Evolutionary conservation across 2,888 invertebrate genomes (phyloP).

Genomic region (Nowickia ferox): DNA sequence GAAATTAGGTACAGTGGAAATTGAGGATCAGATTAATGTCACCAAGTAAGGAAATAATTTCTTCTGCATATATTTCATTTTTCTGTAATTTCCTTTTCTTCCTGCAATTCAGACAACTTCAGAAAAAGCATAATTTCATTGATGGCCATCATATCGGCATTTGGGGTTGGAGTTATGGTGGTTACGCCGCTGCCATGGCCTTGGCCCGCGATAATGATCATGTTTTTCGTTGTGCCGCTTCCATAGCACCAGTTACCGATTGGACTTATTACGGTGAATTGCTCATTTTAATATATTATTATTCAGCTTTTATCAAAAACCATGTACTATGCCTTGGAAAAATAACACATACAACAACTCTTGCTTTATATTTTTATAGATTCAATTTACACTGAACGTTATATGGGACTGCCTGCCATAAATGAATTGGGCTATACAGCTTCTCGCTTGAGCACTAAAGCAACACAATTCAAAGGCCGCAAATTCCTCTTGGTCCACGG

Average conservation of each 20-base stretch:
- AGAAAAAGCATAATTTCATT: constrained; percentile 88
- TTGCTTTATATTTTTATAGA: constrained; percentile 85
- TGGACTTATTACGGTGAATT: constrained; percentile 95
- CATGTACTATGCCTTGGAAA: no score
- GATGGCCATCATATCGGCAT: constrained; percentile 92
- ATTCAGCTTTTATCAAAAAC: no score
- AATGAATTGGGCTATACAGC: constrained; percentile 90
- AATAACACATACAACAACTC: neutral
- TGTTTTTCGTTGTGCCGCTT: constrained; percentile 95
- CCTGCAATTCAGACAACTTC: constrained; percentile 79
- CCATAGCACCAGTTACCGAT: constrained; percentile 98
- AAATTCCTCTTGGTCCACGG: constrained; percentile 96
- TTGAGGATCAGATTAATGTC: constrained; percentile 94
- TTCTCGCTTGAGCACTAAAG: constrained; percentile 90
- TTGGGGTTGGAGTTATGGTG: constrained; percentile 99
- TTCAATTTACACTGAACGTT: constrained; percentile 98
- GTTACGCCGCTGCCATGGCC: constrained; percentile 94
- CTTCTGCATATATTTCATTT: neutral
- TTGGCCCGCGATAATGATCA: constrained; percentile 89
- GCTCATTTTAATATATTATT: neutral
- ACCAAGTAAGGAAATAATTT: constrained; percentile 83
- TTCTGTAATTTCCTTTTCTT: constrained; percentile 75
- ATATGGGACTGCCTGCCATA: constrained; percentile 93
- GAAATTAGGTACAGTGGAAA: constrained; percentile 93
- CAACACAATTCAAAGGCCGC: constrained; percentile 87